Base-by-base conservation (phyloP, 1,140 invertebrate species). In the Cydia amplana region DNA sequence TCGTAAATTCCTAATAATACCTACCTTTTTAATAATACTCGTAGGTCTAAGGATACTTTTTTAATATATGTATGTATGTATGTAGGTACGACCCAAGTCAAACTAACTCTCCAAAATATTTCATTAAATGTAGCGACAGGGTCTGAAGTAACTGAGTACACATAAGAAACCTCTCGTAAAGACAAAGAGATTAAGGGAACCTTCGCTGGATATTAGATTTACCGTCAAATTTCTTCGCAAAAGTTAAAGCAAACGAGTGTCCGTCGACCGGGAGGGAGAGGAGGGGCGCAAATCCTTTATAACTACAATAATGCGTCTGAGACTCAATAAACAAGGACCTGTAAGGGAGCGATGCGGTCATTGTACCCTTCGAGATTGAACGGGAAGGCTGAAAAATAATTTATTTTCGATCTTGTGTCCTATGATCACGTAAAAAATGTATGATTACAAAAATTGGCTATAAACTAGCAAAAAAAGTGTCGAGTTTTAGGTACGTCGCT, bases 271-370 rank as follows among this genome's bases (percentile, higher is more conserved):
- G 32, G 46, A 3, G 25, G 25, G 4, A 4, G 28, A 4, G 28
- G 1, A 4, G 73, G 36, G 20, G 70, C 18, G 40, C 65, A 73
- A 78, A 78, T 72, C 67, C 65, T 75, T 76, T 74, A 70, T 67
- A 75, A 77, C 77, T 78, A 78, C 73, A 80, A 78, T 77, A 77
- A 80, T 76, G 77, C 67, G 74, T 49, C 72, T 76, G 65, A 77
- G 77, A 80, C 77, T 80, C 79, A 76, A 80, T 78, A 78, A 77
- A 75, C 74, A 78, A 78, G 63, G 60, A 43, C 72, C 72, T 77
- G 63, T 60, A 78, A 74, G 63, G 73, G 65, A 74, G 64, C 46
- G 63, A 74, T 49, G 40, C 25, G 75, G 28, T 25, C 75, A 60
- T 60, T 23, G 36, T 40, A 20, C 72, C 72, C 75, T 76, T 72